Percentiles rank a stretch among this genome's conserved stretches.
Conservation (phyloP, 1,140 invertebrate species). For the Myzus persicae region DNA sequence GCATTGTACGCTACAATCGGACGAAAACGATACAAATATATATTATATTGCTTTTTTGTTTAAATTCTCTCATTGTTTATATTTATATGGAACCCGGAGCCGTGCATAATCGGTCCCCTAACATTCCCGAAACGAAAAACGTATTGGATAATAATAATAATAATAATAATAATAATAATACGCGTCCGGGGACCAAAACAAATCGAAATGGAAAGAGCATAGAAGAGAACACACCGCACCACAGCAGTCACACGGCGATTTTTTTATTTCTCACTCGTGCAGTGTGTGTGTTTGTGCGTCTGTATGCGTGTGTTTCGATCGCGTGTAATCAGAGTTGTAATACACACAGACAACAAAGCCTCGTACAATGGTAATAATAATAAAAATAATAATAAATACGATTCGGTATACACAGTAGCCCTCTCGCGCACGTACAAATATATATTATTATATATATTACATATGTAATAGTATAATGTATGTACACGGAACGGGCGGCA, state of each 20-base stretch:
- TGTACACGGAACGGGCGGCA: background rate
- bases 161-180: slow-evolving; percentile 53
- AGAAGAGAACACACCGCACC: background rate
- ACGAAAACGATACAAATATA: slow-evolving; percentile 35
- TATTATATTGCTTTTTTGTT: slow-evolving; percentile 18
- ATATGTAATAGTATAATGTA: background rate
- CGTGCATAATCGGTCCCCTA: slow-evolving; percentile 47
- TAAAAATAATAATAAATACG: slow-evolving; percentile 49
- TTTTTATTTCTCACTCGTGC: slow-evolving; percentile 4
- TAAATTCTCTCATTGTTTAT: slow-evolving; percentile 43
- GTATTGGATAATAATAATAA: slow-evolving; percentile 56
- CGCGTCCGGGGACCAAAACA: slow-evolving; percentile 56
- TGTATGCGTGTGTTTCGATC: background rate
- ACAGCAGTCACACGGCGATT: slow-evolving; percentile 53
- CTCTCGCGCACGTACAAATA: slow-evolving; percentile 44
- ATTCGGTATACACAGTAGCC: slow-evolving; percentile 55
- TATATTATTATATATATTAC: slow-evolving; percentile 17
- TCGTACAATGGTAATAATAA: slow-evolving; percentile 19
- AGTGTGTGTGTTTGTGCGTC: background rate
- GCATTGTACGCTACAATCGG: slow-evolving; percentile 6
- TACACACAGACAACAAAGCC: slow-evolving; percentile 54
- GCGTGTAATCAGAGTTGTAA: slow-evolving; percentile 57
- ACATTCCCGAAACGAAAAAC: slow-evolving; percentile 51
- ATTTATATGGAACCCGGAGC: slow-evolving; percentile 19
- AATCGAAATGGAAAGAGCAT: slow-evolving; percentile 51